Evolutionary conservation across 2,888 invertebrate species (phyloP), one percentile per base, ranked within the genome.

Genomic region (Poecilobothrus nobilitatus): DNA sequence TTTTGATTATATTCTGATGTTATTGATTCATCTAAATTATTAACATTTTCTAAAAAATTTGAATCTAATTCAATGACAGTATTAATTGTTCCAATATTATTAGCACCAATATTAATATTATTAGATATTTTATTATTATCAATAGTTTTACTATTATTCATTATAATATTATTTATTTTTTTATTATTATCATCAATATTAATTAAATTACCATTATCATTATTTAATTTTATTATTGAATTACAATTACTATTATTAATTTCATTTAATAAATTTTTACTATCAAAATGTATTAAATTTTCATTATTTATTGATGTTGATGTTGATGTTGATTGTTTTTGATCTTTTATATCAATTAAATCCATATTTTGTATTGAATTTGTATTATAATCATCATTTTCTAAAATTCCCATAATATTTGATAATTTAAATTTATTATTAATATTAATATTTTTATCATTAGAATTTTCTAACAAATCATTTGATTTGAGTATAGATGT

Each of bases 351-450:
- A 53, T 53, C 53, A 53, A 53, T 53, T 15, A 53, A 12, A 53
- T 53, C 18, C 9, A 53, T 64, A 22, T 65, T 44, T 33, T 9
- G 1, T 22, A 21, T 21, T 22, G 15, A 20, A 18, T 27, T 21
- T 22, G 15, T 21, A 18, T 27, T 44, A 6, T 41, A 21, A 34
- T 15, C 44, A 61, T 66, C 67, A 37, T 71, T 67, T 66, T 69
- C 70, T 12, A 69, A 68, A 66, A 70, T 22, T 37, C 69, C 68
- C 70, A 69, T 70, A 9, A 9, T 65, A 37, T 67, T 34, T 41
- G 37, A n/a, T 41, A 27, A 33, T 33, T n/a, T n/a, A n/a, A 8
- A 63, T 33, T 64, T 44, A 69, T 64, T 61, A 69, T 21, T 44
- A 27, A 6, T 61, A 69, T 21, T 44, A 27, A 6, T 21, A 63